phyloP scores from a whole-genome alignment of 2,113 vertebrate genomes.

The Psittacus erithacus region DNA sequence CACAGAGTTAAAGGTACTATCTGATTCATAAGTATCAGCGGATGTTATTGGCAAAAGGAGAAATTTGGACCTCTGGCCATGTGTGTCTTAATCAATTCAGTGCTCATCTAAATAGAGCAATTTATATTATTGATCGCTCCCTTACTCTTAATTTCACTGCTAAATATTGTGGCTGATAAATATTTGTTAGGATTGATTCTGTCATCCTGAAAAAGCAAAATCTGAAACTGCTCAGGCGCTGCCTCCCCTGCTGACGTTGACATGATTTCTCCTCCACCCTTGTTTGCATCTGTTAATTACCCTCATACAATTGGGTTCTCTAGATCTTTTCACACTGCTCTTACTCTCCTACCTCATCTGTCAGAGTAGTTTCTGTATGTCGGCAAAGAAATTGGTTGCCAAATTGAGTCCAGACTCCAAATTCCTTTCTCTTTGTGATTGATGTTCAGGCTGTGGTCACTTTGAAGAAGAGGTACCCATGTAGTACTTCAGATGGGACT shows the following conservation, averaged over 20 bases:
- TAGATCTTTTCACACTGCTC: background rate
- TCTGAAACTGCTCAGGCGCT: background rate
- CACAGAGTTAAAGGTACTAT: background rate
- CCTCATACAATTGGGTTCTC: background rate
- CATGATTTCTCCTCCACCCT: background rate
- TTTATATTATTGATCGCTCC: constrained; percentile 27
- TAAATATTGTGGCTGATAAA: constrained; percentile 5
- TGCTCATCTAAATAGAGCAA: constrained; percentile 29
- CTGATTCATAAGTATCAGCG: background rate
- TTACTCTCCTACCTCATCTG: background rate
- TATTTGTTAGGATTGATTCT: background rate
- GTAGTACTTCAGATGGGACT: background rate
- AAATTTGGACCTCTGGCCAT: background rate
- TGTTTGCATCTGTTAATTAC: background rate
- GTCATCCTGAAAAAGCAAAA: background rate
- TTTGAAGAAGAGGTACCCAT: background rate
- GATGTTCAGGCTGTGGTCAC: background rate
- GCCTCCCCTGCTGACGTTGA: background rate
- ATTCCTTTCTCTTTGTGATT: background rate
- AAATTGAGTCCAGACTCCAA: background rate
- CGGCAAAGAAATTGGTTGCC: background rate
- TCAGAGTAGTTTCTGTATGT: background rate
- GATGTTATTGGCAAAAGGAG: background rate
- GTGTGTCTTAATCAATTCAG: background rate
- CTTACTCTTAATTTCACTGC: constrained; percentile 13